Percentiles rank a stretch among this genome's conserved stretches.
Evolutionary conservation across 2,888 invertebrate genomes (phyloP).

Genomic region (Baccha elongata): DNA sequence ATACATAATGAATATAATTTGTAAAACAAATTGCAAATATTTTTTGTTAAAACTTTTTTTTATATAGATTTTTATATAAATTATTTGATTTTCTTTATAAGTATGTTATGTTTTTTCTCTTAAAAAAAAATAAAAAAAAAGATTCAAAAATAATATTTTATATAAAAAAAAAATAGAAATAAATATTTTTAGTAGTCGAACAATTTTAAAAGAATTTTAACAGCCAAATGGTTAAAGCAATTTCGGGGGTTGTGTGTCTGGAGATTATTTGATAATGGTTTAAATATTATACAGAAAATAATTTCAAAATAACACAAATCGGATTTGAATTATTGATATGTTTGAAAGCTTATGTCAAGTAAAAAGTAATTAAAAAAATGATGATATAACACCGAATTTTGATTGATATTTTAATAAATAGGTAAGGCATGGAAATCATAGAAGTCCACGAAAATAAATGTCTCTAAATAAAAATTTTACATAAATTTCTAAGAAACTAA

Average conservation of each 20-base stretch:
- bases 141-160: constrained; percentile 8
- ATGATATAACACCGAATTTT: too few species aligned
- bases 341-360: too few species aligned
- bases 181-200: constrained; percentile 6
- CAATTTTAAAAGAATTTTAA: background rate
- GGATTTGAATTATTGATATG: too few species aligned
- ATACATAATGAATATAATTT: constrained; percentile 34
- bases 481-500: too few species aligned
- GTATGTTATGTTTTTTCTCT: constrained; percentile 52
- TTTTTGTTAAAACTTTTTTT: constrained; percentile 64
- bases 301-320: too few species aligned
- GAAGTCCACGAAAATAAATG: too few species aligned
- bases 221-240: background rate
- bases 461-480: too few species aligned
- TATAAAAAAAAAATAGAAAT: background rate
- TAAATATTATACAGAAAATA: too few species aligned
- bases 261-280: too few species aligned
- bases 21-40: constrained; percentile 58
- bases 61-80: constrained; percentile 44
- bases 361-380: too few species aligned
- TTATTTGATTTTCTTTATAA: constrained; percentile 53
- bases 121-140: constrained; percentile 3
- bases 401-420: too few species aligned
- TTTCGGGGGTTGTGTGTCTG: constrained; percentile 33
- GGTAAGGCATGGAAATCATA: too few species aligned